These are phyloP conservation scores for Tanypteryx hageni DNA, from an alignment of 2,888 invertebrate species.

Conservation along the genomic window DNA sequence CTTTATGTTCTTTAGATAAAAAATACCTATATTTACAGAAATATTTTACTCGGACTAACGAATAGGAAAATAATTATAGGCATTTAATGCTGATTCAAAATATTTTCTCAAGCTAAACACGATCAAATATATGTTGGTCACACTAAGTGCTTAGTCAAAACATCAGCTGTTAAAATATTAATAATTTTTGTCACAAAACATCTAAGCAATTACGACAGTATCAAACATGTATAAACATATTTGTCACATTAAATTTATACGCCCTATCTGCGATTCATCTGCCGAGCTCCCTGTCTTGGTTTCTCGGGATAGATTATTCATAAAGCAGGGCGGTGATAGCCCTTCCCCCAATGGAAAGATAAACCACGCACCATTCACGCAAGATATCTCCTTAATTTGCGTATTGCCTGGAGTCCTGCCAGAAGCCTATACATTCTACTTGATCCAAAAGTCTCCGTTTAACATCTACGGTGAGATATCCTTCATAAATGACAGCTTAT, in stretches of 20 bases:
- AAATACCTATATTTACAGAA: too few species aligned
- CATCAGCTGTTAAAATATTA: too few species aligned
- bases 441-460: neutral
- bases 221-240: neutral
- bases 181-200: too few species aligned
- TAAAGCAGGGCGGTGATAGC: neutral
- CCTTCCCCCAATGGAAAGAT: neutral
- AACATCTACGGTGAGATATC: neutral
- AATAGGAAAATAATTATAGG: too few species aligned
- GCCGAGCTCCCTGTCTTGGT: neutral
- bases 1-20: too few species aligned
- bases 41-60: too few species aligned
- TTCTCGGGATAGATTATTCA: neutral
- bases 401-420: constrained; percentile 29
- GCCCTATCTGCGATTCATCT: neutral
- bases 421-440: neutral
- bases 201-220: neutral
- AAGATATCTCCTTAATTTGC: constrained; percentile 33
- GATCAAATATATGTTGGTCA: too few species aligned
- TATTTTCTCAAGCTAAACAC: too few species aligned
- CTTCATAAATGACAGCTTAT: neutral
- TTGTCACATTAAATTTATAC: neutral
- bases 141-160: too few species aligned
- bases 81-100: too few species aligned
- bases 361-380: constrained; percentile 13